Conservation (phyloP, 2,888 invertebrate species). For the Epirrhoe alternata region DNA sequence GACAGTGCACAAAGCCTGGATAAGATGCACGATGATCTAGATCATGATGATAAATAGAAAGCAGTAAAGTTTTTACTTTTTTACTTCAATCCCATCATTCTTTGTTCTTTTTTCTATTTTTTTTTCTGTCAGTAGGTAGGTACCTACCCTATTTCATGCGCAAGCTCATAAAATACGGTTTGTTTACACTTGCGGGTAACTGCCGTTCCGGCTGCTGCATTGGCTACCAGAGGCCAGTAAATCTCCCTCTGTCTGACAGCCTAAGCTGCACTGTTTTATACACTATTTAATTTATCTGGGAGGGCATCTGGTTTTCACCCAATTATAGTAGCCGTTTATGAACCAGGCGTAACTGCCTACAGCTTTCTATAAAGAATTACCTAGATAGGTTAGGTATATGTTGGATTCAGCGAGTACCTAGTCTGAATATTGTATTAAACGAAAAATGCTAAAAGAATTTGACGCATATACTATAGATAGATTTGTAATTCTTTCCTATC, state of each 20-base stretch:
- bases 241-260: slow-evolving; percentile 47
- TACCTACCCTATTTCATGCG: slow-evolving; percentile 43
- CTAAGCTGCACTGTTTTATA: slow-evolving; percentile 47
- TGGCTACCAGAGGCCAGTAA: slow-evolving; percentile 56
- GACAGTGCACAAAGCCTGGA: too few relatives aligned
- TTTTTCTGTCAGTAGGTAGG: slow-evolving; percentile 28
- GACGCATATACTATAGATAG: too few relatives aligned
- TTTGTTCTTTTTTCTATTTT: background rate
- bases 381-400: too few relatives aligned
- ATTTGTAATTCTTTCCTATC: too few relatives aligned
- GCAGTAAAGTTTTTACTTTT: too few relatives aligned
- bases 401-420: too few relatives aligned
- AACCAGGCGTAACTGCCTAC: slow-evolving; percentile 2
- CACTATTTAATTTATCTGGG: slow-evolving; percentile 23
- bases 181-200: slow-evolving; percentile 55
- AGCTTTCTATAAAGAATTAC: background rate
- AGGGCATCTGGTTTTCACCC: slow-evolving; percentile 19
- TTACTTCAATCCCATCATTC: background rate
- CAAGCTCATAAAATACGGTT: slow-evolving; percentile 44
- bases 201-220: slow-evolving; percentile 59
- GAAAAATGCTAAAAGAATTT: too few relatives aligned
- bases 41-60: too few relatives aligned
- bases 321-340: background rate
- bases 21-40: too few relatives aligned
- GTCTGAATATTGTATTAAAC: too few relatives aligned